Evolutionary conservation across 2,888 invertebrate species (phyloP).

Genomic region (Pachliopta kotzebuea): DNA sequence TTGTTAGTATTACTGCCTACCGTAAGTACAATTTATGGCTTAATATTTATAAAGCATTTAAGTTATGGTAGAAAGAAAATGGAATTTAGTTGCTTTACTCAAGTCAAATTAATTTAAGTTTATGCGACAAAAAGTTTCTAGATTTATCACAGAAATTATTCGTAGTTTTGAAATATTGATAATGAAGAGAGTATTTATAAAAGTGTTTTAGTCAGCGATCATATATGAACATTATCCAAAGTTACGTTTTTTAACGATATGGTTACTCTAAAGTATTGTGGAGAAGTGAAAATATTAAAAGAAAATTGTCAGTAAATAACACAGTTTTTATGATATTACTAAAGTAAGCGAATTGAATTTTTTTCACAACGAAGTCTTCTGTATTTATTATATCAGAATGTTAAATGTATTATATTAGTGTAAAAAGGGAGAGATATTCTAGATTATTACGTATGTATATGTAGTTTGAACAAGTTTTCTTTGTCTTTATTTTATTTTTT

Average conservation of each 20-base stretch:
- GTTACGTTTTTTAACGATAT: not conserved
- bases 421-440: not conserved
- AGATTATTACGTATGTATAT: no score
- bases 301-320: not conserved
- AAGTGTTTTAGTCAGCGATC: no score
- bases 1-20: conserved; percentile 8
- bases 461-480: no score
- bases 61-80: conserved; percentile 1
- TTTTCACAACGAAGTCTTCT: not conserved
- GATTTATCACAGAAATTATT: not conserved
- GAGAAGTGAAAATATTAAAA: not conserved
- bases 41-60: conserved; percentile 6
- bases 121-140: not conserved
- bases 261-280: not conserved
- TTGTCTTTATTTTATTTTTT: no score
- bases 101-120: not conserved
- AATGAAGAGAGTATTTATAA: no score
- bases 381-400: not conserved
- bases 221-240: not conserved
- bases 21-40: conserved; percentile 8
- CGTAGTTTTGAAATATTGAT: not conserved
- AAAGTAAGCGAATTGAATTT: not conserved
- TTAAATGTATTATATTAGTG: not conserved
- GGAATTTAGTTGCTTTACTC: not conserved
- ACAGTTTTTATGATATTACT: not conserved